These are phyloP conservation scores for Siphonodentalium dalli DNA, from an alignment of 2,888 invertebrate species.

Conservation along the genomic window DNA sequence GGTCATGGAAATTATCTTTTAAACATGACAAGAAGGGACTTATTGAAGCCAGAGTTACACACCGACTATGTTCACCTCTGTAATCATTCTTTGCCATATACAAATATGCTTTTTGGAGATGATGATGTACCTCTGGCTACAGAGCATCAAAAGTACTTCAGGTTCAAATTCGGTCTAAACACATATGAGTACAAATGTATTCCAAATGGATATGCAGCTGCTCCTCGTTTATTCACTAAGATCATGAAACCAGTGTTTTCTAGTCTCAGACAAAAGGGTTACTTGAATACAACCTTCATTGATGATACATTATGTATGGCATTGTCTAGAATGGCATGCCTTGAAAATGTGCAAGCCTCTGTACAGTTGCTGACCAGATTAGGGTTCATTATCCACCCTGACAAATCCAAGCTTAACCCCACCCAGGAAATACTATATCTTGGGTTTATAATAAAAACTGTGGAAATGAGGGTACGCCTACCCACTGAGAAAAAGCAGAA, in stretches of 20 bases:
- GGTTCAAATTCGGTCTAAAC: constrained; percentile 19
- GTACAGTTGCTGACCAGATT: too few species aligned
- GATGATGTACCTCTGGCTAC: constrained; percentile 18
- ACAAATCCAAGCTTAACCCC: too few species aligned
- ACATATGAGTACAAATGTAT: constrained; percentile 25
- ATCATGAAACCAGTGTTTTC: constrained; percentile 26
- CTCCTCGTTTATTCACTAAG: constrained; percentile 25
- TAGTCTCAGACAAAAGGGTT: constrained; percentile 8
- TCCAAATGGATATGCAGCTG: constrained; percentile 20
- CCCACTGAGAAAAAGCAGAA: too few species aligned
- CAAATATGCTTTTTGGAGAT: constrained; percentile 22
- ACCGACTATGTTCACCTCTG: constrained; percentile 17
- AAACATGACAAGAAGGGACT: constrained; percentile 12
- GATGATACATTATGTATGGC: too few species aligned
- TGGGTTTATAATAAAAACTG: too few species aligned
- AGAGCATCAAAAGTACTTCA: constrained; percentile 17
- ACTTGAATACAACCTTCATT: constrained; percentile 22
- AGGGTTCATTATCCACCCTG: too few species aligned
- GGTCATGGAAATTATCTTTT: constrained; percentile 27
- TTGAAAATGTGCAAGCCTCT: too few species aligned
- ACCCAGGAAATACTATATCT: too few species aligned
- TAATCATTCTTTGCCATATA: constrained; percentile 10
- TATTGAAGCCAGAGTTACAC: constrained; percentile 14
- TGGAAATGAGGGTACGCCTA: too few species aligned
- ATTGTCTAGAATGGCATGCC: too few species aligned